A percentile compares a stretch with the other conserved stretches of the same genome.
phyloP scores from a whole-genome alignment of 2,797 vertebrate species.

The Myiotriccus ornatus region DNA sequence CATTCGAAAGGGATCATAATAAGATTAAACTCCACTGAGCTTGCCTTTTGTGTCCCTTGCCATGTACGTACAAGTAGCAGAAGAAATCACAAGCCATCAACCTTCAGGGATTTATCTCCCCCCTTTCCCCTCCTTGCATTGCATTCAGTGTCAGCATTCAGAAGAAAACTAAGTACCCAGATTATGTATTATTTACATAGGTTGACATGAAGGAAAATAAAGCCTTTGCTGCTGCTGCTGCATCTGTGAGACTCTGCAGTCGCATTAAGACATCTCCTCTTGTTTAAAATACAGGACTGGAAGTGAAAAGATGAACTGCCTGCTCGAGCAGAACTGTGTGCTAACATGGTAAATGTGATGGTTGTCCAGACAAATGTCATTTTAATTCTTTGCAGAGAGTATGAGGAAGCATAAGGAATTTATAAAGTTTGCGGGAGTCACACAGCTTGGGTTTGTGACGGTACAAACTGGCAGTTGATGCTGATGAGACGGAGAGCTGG shows the following conservation, averaged over 20 bases:
- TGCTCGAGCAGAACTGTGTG: neutral
- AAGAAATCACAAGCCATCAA: neutral
- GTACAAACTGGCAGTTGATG: neutral
- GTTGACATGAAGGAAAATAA: neutral
- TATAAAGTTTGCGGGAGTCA: neutral
- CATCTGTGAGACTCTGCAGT: neutral
- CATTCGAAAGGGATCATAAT: neutral
- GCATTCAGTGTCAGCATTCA: neutral
- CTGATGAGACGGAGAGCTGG: neutral
- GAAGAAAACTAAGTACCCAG: neutral
- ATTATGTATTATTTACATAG: constrained; percentile 15
- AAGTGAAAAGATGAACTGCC: neutral
- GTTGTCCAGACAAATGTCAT: neutral
- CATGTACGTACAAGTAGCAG: neutral
- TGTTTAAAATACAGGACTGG: constrained; percentile 2
- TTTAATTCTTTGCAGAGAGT: neutral
- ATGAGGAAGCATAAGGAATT: neutral
- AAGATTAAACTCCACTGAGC: neutral
- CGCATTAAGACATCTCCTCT: neutral
- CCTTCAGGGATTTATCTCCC: neutral
- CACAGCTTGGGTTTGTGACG: neutral
- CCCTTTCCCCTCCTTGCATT: neutral
- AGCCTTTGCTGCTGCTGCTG: neutral
- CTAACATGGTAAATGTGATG: neutral
- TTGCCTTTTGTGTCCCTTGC: neutral